These are phyloP conservation scores for Ahaetulla prasina DNA, from an alignment of 2,113 vertebrate genomes.

Conservation along the genomic window DNA sequence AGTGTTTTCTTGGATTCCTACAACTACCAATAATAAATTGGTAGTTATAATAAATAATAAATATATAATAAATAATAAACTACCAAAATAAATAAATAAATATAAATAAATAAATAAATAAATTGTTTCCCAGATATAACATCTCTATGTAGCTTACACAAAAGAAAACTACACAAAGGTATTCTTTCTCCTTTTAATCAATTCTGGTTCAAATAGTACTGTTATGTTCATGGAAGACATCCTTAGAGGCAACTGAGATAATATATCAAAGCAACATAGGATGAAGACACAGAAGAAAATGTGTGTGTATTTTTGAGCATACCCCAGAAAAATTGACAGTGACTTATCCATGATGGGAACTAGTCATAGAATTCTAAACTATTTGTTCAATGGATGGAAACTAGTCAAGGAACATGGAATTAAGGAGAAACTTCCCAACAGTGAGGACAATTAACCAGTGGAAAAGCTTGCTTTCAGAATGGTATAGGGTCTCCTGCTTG, in stretches of 20 bases:
- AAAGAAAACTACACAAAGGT: conserved; percentile 30
- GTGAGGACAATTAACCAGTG: no score
- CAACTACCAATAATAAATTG: conserved; percentile 46
- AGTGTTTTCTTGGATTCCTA: conserved; percentile 24
- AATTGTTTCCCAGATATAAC: conserved; percentile 50
- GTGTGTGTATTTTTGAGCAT: neutral
- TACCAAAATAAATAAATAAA: no score
- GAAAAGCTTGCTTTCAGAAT: no score
- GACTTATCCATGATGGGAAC: conserved; percentile 40
- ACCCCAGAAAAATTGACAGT: conserved; percentile 11
- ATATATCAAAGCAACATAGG: neutral
- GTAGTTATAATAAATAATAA: no score
- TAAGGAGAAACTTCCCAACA: no score
- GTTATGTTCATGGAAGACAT: neutral
- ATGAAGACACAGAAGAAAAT: neutral
- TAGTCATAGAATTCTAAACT: conserved; percentile 22
- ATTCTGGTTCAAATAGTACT: conserved; percentile 53
- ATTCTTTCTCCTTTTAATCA: conserved; percentile 47
- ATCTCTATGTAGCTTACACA: conserved; percentile 33
- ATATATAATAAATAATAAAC: no score
- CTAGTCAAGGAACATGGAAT: no score
- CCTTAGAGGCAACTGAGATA: neutral
- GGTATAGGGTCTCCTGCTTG: no score
- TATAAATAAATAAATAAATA: no score
- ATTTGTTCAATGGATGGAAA: neutral